phyloP scores from a whole-genome alignment of 2,113 vertebrate species.

The Morone chrysops region DNA sequence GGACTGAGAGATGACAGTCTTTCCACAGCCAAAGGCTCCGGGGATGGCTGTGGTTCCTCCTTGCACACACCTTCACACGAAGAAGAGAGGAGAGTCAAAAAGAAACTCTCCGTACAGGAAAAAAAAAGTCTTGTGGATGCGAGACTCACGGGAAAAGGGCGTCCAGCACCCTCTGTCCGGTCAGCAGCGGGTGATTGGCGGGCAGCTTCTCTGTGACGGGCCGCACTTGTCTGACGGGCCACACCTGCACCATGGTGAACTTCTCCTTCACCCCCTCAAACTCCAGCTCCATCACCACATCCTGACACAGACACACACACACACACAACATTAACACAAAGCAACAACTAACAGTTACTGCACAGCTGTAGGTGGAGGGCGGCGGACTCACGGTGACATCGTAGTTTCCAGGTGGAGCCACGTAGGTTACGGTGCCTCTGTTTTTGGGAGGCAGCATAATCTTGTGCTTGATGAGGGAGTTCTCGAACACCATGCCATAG shows the following conservation, averaged over 20 bases:
- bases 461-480: conserved; percentile 97
- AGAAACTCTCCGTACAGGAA: neutral
- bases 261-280: conserved; percentile 97
- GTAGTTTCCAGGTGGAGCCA: conserved; percentile 94
- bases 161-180: conserved; percentile 95
- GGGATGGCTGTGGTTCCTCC: conserved; percentile 98
- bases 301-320: conserved; percentile 79
- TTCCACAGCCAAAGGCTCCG: conserved; percentile 97
- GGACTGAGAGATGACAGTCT: conserved; percentile 98
- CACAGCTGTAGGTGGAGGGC: neutral
- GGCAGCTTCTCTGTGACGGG: conserved; percentile 98
- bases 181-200: conserved; percentile 94
- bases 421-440: conserved; percentile 95
- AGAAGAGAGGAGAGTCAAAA: conserved; percentile 37
- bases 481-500: conserved; percentile 92
- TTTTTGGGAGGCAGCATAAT: conserved; percentile 96
- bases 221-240: conserved; percentile 96
- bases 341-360: neutral
- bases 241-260: conserved; percentile 97
- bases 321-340: conserved; percentile 10
- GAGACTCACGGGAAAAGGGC: conserved; percentile 95
- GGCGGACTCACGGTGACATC: conserved; percentile 90
- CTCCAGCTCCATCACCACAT: conserved; percentile 96
- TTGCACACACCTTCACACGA: conserved; percentile 91
- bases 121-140: neutral